Base-by-base conservation (phyloP, 2,888 invertebrate genomes). In the Aromia moschata region DNA sequence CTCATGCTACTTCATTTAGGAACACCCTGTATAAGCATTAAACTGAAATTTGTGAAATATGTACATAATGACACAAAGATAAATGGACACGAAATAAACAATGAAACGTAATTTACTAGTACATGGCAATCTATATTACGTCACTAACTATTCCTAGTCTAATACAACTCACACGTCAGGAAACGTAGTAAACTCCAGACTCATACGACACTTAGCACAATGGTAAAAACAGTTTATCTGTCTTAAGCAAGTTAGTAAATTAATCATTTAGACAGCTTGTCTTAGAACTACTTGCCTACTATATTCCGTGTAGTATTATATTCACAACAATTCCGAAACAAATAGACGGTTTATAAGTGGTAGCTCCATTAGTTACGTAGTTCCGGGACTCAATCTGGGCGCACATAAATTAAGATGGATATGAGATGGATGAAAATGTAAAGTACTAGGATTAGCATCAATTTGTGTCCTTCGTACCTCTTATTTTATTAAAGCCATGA, bases 201-300 rank as follows among this genome's bases (percentile, higher is more conserved):
- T 2, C 15, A 40, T 17, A 40, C 41, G n/a, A 1, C 18, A 41
- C n/a, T 15, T 41, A 2, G 11, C 20, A 41, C 18, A 41, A 41
- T 20, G 18, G 20, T 41, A 41, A 41, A 41, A 41, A 41, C 18
- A 18, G n/a, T 41, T 10, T 41, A 41, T 41, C 38, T 38, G 16
- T 38, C 16, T 9, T 41, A 41, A 41, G n/a, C 41, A 18, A 18
- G 11, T 41, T 10, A 18, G 41, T 2, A 12, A 41, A 41, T 41
- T 41, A 41, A 41, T 41, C 41, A 41, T 18, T 12, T 20, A 41
- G 41, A 41, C 15, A 38, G 16, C 4, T 10, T 4, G 14, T 5
- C 16, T 15, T 38, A 15, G 16, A 15, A 1, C 38, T 10, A 38
- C 10, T 38, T 38, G 38, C 10, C 16, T 38, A 15, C 2, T 14